Conservation (phyloP, 2,888 invertebrate species). For the Pseudococcus longispinus region DNA sequence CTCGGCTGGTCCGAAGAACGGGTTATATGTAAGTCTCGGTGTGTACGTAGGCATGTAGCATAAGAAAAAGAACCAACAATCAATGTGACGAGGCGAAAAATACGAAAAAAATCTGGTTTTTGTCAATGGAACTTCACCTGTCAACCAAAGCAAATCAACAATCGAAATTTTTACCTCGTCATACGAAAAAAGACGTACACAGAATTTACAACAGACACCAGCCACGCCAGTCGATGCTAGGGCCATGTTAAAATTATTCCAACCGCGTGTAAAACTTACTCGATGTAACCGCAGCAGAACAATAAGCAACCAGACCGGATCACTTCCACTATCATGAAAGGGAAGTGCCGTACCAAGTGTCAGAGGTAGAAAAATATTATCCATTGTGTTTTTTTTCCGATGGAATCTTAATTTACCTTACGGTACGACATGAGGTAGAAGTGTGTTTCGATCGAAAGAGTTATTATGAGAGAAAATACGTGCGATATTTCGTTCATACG, state of each 20-base stretch:
- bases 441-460: slow-evolving; percentile 5
- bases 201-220: background rate
- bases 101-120: background rate
- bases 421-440: background rate
- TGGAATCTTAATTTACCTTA: slow-evolving; percentile 33
- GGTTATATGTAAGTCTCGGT: background rate
- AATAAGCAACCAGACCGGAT: slow-evolving; percentile 48
- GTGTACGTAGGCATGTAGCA: background rate
- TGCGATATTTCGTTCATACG: background rate
- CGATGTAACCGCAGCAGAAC: slow-evolving; percentile 25
- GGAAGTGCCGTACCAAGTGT: slow-evolving; percentile 47
- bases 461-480: background rate
- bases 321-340: slow-evolving; percentile 54
- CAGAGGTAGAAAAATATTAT: slow-evolving; percentile 40
- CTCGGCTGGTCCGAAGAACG: background rate
- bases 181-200: background rate
- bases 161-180: slow-evolving; percentile 20
- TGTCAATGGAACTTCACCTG: slow-evolving; percentile 14
- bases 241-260: background rate
- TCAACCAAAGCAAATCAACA: slow-evolving; percentile 24
- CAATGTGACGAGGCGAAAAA: slow-evolving; percentile 6
- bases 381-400: slow-evolving; percentile 25
- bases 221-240: background rate
- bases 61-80: background rate
- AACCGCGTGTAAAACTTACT: slow-evolving; percentile 49